Evolutionary conservation across 1,140 invertebrate genomes (phyloP).

Genomic region (Amphibalanus amphitrite): DNA sequence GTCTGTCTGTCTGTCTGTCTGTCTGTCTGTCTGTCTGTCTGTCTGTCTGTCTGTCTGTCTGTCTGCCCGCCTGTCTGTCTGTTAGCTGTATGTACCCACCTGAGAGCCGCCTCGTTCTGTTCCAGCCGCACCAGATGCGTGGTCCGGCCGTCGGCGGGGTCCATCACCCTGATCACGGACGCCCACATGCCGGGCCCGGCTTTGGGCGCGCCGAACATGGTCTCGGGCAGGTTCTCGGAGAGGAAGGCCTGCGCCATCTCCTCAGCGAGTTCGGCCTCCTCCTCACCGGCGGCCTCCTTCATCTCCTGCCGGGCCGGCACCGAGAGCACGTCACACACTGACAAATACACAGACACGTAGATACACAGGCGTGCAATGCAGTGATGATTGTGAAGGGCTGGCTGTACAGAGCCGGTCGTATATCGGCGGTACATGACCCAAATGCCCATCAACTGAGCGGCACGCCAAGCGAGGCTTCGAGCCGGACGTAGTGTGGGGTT

Average conservation of each 20-base stretch:
- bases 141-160: conserved; percentile 68
- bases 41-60: too few relatives aligned
- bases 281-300: conserved; percentile 76
- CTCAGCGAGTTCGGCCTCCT: conserved; percentile 60
- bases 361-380: background rate
- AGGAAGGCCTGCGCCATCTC: conserved; percentile 95
- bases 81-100: too few relatives aligned
- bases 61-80: too few relatives aligned
- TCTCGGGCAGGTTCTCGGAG: conserved; percentile 83
- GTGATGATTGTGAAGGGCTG: too few relatives aligned
- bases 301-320: conserved; percentile 56
- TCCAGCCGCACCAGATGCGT: conserved; percentile 64
- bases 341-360: conserved; percentile 6
- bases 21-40: too few relatives aligned
- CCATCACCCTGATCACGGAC: conserved; percentile 76
- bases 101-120: conserved; percentile 92
- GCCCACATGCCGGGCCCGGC: conserved; percentile 95
- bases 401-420: too few relatives aligned
- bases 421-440: too few relatives aligned
- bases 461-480: too few relatives aligned
- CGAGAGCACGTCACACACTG: too few relatives aligned
- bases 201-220: conserved; percentile 85
- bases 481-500: too few relatives aligned
- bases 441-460: too few relatives aligned
- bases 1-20: too few relatives aligned